Evolutionary conservation across 1,140 invertebrate genomes (phyloP), one percentile per base, ranked within the genome.

Genomic region (Temnothorax longispinosus): DNA sequence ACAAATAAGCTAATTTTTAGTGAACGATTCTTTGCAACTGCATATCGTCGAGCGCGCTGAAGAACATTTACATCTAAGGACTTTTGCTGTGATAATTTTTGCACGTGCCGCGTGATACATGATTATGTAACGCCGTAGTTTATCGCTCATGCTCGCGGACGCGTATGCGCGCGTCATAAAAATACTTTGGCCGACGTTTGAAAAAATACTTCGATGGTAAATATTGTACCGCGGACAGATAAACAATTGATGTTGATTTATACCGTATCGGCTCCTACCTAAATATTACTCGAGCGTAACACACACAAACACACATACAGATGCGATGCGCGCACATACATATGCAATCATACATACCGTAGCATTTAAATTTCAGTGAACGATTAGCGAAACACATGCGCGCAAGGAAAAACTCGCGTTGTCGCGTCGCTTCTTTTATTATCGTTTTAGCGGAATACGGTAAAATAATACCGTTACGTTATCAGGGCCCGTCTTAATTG

Each of bases 171-270:
- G 38, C 21, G 56, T 75, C 27, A n/a, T 38, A 82, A 74, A 75
- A 75, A 84, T 84, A 38, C 80, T 62, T 75, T 38, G 52, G 13
- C n/a, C 54, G 54, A 75, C 41, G 54, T 54, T 54, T 38, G 69
- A 75, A 84, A 84, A 84, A 84, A 84, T 84, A 84, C 41, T 38
- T 60, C 6, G 18, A 60, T 15, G 80, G 54, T 47, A 75, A 84
- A 84, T 75, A 84, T 84, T 84, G 80, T 84, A 75, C 41, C 54
- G 80, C 69, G 54, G 44, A 82, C 54, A n/a, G 69, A 84, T 84
- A 84, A 84, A 84, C 69, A 84, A 84, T 84, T 44, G 80, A 75
- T 84, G 80, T 84, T 84, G 80, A 74, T 84, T 74, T 41, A 84
- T 84, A 84, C 54, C 11, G 80, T 84, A 84, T 84, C 80, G 69